A percentile compares a stretch with the other conserved stretches of the same genome.
Evolutionary conservation across 2,888 invertebrate species (phyloP).

Genomic region (Ophion ventricosus): DNA sequence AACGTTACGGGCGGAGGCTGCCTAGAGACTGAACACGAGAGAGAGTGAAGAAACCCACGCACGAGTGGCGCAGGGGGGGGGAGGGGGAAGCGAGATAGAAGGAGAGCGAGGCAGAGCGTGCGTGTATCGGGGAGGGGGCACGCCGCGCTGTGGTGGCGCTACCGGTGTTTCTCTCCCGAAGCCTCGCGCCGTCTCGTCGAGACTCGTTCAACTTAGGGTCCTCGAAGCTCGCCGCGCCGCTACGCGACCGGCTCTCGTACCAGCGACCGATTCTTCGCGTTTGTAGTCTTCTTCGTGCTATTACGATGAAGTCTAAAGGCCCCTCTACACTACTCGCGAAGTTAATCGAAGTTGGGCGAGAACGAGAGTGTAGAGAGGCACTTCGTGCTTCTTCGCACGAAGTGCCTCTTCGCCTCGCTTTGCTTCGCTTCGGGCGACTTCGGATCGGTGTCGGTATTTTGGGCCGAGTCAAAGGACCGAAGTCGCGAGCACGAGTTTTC

Average conservation of each 20-base stretch:
- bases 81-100: constrained; percentile 10
- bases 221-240: constrained; percentile 6
- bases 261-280: background rate
- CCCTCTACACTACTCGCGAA: too few relatives aligned
- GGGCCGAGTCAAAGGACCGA: too few relatives aligned
- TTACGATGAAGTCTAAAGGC: background rate
- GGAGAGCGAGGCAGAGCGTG: background rate
- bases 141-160: constrained; percentile 53
- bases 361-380: too few relatives aligned
- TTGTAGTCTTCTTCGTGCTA: constrained; percentile 34
- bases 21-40: constrained; percentile 75
- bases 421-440: too few relatives aligned
- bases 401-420: too few relatives aligned
- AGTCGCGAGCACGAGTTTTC: too few relatives aligned
- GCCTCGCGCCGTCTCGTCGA: background rate
- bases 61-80: constrained; percentile 15
- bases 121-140: constrained; percentile 37
- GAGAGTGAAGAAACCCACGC: constrained; percentile 36
- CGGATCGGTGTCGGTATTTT: too few relatives aligned
- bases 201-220: constrained; percentile 35
- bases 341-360: too few relatives aligned
- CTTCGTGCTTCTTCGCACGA: too few relatives aligned
- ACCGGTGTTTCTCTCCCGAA: constrained; percentile 28
- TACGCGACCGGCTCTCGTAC: background rate
- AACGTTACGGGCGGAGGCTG: constrained; percentile 79